A percentile compares a stretch with the other conserved stretches of the same genome.
Evolutionary conservation across 1,140 invertebrate species (phyloP).

Genomic region (Oedothorax gibbosus): DNA sequence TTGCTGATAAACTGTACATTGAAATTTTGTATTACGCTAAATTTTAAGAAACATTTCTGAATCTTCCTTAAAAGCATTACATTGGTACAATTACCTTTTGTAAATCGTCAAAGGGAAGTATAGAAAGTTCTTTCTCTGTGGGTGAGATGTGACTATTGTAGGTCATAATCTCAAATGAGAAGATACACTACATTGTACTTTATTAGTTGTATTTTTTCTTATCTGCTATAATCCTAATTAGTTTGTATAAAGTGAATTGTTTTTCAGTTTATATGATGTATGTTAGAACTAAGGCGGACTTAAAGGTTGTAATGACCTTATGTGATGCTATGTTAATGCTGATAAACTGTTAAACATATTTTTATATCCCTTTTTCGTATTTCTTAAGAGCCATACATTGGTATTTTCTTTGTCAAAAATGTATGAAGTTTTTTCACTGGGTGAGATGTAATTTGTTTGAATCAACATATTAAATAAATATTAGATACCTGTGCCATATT

Average conservation of each 20-base stretch:
- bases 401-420: too few species aligned
- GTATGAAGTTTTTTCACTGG: too few species aligned
- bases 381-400: too few species aligned
- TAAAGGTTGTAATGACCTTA: background rate
- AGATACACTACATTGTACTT: background rate
- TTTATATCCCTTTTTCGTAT: too few species aligned
- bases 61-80: slow-evolving; percentile 26
- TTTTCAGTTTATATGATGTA: background rate
- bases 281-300: background rate
- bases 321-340: background rate
- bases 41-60: background rate
- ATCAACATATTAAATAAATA: too few species aligned
- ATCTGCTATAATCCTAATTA: background rate
- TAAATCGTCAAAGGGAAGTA: slow-evolving; percentile 8
- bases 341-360: background rate
- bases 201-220: background rate
- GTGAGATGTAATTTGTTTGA: too few species aligned
- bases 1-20: background rate
- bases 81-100: background rate
- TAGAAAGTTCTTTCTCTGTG: slow-evolving; percentile 7
- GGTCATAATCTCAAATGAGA: background rate
- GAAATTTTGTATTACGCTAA: background rate
- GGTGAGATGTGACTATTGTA: background rate
- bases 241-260: background rate
- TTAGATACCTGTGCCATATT: too few species aligned